Conservation (phyloP, 2,888 invertebrate species). For the Drosophila antonietae region DNA sequence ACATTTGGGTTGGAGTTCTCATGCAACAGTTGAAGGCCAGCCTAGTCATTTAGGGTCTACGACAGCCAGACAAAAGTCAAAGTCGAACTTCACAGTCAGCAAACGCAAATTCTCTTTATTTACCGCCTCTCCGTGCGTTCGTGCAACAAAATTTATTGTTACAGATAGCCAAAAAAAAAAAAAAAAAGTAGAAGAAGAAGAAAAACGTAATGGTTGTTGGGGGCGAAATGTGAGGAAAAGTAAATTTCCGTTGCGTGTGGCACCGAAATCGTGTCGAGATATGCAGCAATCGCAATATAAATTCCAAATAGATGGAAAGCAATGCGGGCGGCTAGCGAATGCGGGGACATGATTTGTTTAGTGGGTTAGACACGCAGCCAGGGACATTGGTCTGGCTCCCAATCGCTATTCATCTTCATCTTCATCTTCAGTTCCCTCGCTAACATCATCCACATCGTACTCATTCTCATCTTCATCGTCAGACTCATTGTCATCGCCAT, state of each 20-base stretch:
- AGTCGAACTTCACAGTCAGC: slow-evolving; percentile 19
- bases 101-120: slow-evolving; percentile 13
- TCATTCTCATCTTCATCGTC: not conserved
- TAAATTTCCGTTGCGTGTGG: slow-evolving; percentile 47
- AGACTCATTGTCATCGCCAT: not conserved
- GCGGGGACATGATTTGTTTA: slow-evolving; percentile 28
- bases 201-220: slow-evolving; percentile 1
- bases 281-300: slow-evolving; percentile 44
- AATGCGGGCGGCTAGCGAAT: not conserved
- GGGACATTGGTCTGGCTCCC: not conserved
- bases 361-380: slow-evolving; percentile 9
- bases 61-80: slow-evolving; percentile 8
- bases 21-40: slow-evolving; percentile 14
- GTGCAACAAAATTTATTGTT: slow-evolving; percentile 53
- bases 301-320: slow-evolving; percentile 25
- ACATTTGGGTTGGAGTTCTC: not conserved
- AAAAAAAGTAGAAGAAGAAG: slow-evolving; percentile 1
- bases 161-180: slow-evolving; percentile 46
- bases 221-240: slow-evolving; percentile 22
- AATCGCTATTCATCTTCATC: not conserved
- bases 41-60: not conserved
- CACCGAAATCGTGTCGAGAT: slow-evolving; percentile 41
- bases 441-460: not conserved
- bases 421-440: not conserved
- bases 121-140: slow-evolving; percentile 11